A percentile compares a stretch with the other conserved stretches of the same genome.
Conservation (phyloP, 2,797 vertebrate species). For the Enteromius paludinosus region DNA sequence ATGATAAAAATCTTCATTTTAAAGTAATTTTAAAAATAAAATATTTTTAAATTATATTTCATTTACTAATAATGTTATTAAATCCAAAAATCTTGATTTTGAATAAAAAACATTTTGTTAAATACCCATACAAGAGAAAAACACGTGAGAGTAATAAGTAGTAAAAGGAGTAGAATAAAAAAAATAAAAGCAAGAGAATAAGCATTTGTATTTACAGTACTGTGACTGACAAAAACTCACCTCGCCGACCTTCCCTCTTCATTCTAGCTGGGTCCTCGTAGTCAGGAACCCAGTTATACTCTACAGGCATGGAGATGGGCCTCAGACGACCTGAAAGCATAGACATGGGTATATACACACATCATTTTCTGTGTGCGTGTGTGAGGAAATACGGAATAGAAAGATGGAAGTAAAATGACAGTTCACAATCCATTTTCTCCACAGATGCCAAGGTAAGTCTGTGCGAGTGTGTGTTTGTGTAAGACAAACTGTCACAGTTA, state of each 20-base stretch:
- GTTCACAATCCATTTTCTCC: slow-evolving; percentile 11
- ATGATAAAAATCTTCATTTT: not conserved
- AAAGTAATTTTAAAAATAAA: not conserved
- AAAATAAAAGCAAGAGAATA: not conserved
- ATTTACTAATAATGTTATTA: not conserved
- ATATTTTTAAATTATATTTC: not conserved
- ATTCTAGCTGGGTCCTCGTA: slow-evolving; percentile 89
- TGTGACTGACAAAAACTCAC: slow-evolving; percentile 70
- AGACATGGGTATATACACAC: slow-evolving; percentile 21
- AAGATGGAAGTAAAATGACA: slow-evolving; percentile 6
- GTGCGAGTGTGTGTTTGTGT: slow-evolving; percentile 34
- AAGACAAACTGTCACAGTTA: slow-evolving; percentile 43
- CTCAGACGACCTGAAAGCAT: slow-evolving; percentile 82
- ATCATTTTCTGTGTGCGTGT: slow-evolving; percentile 15
- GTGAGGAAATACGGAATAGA: not conserved
- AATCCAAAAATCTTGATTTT: not conserved
- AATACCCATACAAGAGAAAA: not conserved
- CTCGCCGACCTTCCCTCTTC: slow-evolving; percentile 88
- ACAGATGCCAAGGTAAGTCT: slow-evolving; percentile 26
- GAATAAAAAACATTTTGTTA: not conserved
- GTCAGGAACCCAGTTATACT: slow-evolving; percentile 91
- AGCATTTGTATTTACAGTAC: slow-evolving; percentile 28
- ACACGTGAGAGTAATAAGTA: not conserved
- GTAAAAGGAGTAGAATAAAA: not conserved
- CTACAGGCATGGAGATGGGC: slow-evolving; percentile 91